Evolutionary conservation across 2,888 invertebrate species (phyloP).

Genomic region (Stenodera caucasica): DNA sequence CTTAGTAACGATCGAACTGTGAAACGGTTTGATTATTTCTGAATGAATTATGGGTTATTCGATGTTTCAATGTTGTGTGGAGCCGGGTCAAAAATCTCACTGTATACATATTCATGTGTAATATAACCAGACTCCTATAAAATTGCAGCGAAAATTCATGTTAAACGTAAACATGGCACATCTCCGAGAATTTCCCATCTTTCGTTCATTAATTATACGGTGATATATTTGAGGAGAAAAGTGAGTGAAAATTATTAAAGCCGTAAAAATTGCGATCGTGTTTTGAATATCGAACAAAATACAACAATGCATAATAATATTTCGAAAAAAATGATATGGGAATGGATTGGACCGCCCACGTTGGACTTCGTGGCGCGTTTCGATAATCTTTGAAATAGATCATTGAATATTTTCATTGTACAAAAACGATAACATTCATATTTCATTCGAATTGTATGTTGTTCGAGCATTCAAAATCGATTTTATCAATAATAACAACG

Average conservation of each 20-base stretch:
- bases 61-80: no score
- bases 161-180: neutral
- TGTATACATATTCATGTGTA: conserved; percentile 14
- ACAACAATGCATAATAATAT: neutral
- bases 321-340: neutral
- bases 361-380: conserved; percentile 15
- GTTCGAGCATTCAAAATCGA: neutral
- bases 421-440: conserved; percentile 10
- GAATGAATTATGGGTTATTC: neutral
- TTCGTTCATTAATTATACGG: conserved; percentile 19
- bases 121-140: neutral
- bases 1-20: neutral
- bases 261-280: neutral
- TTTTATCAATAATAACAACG: conserved; percentile 6
- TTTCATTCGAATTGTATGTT: conserved; percentile 8
- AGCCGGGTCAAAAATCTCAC: conserved; percentile 24
- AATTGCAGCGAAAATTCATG: conserved; percentile 3
- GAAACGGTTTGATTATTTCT: neutral
- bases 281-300: neutral
- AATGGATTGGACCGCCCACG: conserved; percentile 23
- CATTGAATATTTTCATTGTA: conserved; percentile 11
- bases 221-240: neutral
- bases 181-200: neutral
- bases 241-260: neutral
- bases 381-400: conserved; percentile 25